These are phyloP conservation scores for Syngnathus acus DNA, from an alignment of 2,797 vertebrate genomes.

Conservation along the genomic window DNA sequence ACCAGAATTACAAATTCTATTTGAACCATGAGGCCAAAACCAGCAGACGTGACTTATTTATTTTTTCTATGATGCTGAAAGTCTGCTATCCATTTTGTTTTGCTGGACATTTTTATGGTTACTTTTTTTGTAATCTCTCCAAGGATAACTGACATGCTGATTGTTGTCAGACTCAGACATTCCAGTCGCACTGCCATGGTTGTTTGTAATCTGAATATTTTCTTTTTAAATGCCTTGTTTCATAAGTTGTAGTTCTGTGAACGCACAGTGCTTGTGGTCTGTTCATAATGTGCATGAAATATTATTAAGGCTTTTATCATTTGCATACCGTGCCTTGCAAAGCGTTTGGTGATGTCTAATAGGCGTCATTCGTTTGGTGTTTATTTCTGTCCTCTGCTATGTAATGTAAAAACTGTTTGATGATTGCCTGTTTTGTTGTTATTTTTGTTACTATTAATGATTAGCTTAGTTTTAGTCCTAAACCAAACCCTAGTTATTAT, in stretches of 20 bases:
- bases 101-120: constrained; percentile 6
- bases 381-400: constrained; percentile 34
- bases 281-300: constrained; percentile 24
- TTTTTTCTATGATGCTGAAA: background rate
- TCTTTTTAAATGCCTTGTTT: constrained; percentile 12
- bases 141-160: constrained; percentile 1
- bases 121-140: background rate
- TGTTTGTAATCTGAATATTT: constrained; percentile 2
- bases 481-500: background rate
- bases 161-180: constrained; percentile 21
- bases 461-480: background rate
- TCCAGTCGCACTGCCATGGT: constrained; percentile 21
- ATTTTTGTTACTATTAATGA: background rate
- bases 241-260: constrained; percentile 1
- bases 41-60: background rate
- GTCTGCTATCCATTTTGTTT: constrained; percentile 2
- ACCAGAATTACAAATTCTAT: constrained; percentile 10
- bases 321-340: constrained; percentile 29
- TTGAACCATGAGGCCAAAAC: constrained; percentile 16
- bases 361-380: constrained; percentile 15
- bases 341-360: constrained; percentile 25
- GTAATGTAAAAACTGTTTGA: constrained; percentile 49
- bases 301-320: constrained; percentile 14
- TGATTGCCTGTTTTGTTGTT: constrained; percentile 30
- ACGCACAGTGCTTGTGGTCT: constrained; percentile 17